Evolutionary conservation across 2,888 invertebrate species (phyloP).

Genomic region (Euclidia mi): DNA sequence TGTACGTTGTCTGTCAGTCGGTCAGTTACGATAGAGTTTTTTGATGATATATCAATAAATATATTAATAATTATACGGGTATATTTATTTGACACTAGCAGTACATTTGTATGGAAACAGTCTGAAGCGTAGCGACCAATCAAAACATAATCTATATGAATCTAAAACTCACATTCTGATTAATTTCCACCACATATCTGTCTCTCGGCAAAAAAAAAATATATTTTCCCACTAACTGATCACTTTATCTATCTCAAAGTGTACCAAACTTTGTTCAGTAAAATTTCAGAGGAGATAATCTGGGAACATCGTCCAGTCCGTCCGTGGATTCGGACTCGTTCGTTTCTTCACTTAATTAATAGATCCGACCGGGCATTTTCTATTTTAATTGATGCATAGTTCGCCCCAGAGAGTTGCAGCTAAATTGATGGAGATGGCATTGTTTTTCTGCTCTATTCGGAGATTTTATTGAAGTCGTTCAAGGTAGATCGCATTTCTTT

Average conservation of each 20-base stretch:
- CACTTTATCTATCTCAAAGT: slow-evolving; percentile 25
- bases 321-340: slow-evolving; percentile 34
- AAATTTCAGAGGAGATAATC: slow-evolving; percentile 35
- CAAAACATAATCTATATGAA: too few species aligned
- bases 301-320: slow-evolving; percentile 31
- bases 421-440: background rate
- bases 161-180: too few species aligned
- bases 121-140: too few species aligned
- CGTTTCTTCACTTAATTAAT: slow-evolving; percentile 49
- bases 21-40: too few species aligned
- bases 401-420: slow-evolving; percentile 12
- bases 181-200: too few species aligned
- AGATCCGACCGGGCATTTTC: slow-evolving; percentile 43
- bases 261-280: slow-evolving; percentile 32
- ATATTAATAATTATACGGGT: too few species aligned
- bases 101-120: too few species aligned
- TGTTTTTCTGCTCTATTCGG: background rate
- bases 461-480: too few species aligned
- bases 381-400: slow-evolving; percentile 49
- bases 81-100: too few species aligned
- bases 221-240: background rate
- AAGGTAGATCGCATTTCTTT: background rate
- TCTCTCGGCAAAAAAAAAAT: background rate
- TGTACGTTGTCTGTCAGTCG: too few species aligned
- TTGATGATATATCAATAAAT: too few species aligned